phyloP scores from a whole-genome alignment of 2,888 invertebrate species.

The Ashinkailepas kermadecensis region DNA sequence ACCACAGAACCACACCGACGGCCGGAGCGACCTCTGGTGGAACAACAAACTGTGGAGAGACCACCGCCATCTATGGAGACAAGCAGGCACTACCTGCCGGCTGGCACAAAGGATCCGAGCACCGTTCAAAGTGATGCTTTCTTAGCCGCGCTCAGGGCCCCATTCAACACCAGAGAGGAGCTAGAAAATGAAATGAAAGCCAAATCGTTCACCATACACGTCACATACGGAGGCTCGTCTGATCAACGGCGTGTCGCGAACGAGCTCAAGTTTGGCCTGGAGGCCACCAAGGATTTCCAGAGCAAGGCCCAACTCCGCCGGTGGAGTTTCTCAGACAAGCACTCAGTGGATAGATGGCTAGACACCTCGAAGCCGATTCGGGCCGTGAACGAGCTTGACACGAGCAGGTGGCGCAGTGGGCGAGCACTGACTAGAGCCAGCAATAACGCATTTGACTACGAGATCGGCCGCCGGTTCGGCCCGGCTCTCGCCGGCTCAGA shows the following conservation, averaged over 20 bases:
- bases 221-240: neutral
- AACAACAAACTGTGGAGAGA: too few species aligned
- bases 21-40: neutral
- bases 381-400: neutral
- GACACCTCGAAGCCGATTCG: neutral
- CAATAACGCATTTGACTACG: neutral
- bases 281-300: neutral
- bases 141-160: neutral
- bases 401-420: neutral
- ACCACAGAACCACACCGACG: neutral
- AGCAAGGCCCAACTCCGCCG: neutral
- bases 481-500: neutral
- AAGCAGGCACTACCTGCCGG: neutral
- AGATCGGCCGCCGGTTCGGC: neutral
- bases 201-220: neutral
- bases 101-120: neutral
- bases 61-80: neutral
- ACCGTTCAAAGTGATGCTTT: neutral
- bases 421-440: neutral
- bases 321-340: neutral
- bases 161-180: neutral
- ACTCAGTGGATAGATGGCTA: neutral
- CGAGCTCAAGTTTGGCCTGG: neutral
- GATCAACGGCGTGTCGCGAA: neutral
- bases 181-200: neutral